Base-by-base conservation (phyloP, 2,888 invertebrate species). In the Pyrrhosoma nymphula region DNA sequence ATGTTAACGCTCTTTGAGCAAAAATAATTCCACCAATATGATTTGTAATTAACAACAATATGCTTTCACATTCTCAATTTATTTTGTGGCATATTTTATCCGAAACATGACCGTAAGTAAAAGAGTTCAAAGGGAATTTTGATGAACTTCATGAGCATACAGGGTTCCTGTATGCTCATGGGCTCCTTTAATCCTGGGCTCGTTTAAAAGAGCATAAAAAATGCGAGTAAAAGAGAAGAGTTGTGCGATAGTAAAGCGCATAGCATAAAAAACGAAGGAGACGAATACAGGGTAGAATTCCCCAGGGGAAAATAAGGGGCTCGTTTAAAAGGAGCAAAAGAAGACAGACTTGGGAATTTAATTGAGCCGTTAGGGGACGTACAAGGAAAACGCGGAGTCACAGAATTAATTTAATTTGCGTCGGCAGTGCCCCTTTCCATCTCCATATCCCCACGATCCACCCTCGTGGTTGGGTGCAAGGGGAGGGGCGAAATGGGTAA, bases 381-480 rank as follows among this genome's bases (percentile, higher is more conserved):
- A 93, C 93, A 93, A 69, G 93, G 93, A 93, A 93, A 93, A 93
- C 55, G 93, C 93, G 93, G 93, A 93, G 93, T 93, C 93, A 93
- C 47, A n/a, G 93, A 75, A 93, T 93, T 93, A 93, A 93, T 93
- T 93, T 93, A 47, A 91, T 91, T 91, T 91, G 55, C 56, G 89
- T n/a, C 89, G 55, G 56, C 55, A 47, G 55, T 26, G 47, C 89
- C 89, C 89, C 47, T 89, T 39, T 56, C 89, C 89, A 89, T 56
- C 55, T 89, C 89, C 88, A 88, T 88, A 88, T 88, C 56, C 89
- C 47, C 89, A 26, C 55, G 56, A 56, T 56, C n/a, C 89, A 47
- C 89, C 55, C 55, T n/a, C 39, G 89, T 55, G n/a, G 23, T n/a
- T 26, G 89, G 16, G 18, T 60, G 89, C 26, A 20, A n/a, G 55